Conservation (phyloP, 2,888 invertebrate species). For the Perithous albicinctus region DNA sequence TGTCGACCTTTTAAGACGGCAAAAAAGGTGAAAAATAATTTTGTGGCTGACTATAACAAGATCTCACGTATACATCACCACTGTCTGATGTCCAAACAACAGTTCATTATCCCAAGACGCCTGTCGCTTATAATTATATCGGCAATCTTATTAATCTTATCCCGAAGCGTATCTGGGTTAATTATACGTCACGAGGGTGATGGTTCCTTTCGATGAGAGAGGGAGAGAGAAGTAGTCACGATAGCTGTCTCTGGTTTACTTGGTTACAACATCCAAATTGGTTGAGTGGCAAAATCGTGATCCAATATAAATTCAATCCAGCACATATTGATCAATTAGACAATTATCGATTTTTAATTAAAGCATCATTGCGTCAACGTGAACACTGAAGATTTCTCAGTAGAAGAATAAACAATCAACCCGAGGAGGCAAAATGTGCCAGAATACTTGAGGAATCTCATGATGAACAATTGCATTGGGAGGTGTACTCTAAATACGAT, state of each 20-base stretch:
- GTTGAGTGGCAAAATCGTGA: background rate
- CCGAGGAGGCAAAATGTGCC: constrained; percentile 5
- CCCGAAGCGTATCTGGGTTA: constrained; percentile 24
- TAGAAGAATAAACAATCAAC: background rate
- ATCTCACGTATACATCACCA: constrained; percentile 34
- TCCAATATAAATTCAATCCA: background rate
- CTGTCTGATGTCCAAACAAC: constrained; percentile 9
- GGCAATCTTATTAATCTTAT: constrained; percentile 58
- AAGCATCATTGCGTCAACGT: background rate
- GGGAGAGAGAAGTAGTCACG: too few species aligned
- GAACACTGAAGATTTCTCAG: constrained; percentile 30
- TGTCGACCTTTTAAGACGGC: constrained; percentile 13
- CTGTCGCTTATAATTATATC: constrained; percentile 49
- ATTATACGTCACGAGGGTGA: constrained; percentile 14
- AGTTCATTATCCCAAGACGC: constrained; percentile 17
- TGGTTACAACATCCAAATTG: background rate
- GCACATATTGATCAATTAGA: background rate
- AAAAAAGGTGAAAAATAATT: background rate
- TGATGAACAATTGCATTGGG: constrained; percentile 15
- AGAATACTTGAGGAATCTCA: constrained; percentile 18
- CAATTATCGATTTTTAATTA: background rate
- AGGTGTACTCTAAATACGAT: constrained; percentile 41
- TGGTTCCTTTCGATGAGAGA: background rate
- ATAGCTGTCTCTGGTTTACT: background rate
- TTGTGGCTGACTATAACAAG: constrained; percentile 1